These are phyloP conservation scores for Leptothorax acervorum DNA, from an alignment of 2,888 invertebrate species.

Conservation along the genomic window DNA sequence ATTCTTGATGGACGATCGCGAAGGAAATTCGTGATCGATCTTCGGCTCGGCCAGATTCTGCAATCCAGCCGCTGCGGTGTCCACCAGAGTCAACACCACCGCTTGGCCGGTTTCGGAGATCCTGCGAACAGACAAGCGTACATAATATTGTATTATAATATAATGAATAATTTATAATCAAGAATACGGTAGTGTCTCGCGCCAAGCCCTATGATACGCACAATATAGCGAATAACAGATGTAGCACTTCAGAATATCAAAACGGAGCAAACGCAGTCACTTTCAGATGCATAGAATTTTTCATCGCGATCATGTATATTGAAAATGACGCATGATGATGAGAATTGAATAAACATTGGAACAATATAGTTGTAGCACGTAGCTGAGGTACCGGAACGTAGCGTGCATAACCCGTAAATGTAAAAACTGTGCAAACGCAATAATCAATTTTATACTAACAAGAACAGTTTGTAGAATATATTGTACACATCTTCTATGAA, in stretches of 20 bases:
- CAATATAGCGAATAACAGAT: conserved; percentile 5
- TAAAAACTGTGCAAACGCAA: not conserved
- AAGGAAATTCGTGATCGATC: conserved; percentile 86
- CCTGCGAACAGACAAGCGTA: conserved; percentile 84
- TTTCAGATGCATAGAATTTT: conserved; percentile 47
- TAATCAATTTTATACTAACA: not conserved
- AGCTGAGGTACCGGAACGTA: not conserved
- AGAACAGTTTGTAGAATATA: not conserved
- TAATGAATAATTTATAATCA: no score
- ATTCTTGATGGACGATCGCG: conserved; percentile 75
- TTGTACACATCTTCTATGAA: not conserved
- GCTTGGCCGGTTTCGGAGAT: conserved; percentile 88
- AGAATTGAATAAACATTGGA: conserved; percentile 12
- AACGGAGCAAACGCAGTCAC: not conserved
- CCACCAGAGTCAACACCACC: conserved; percentile 88
- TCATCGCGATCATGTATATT: conserved; percentile 19
- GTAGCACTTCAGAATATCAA: not conserved
- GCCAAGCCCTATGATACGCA: not conserved
- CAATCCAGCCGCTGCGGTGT: conserved; percentile 88
- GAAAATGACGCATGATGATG: not conserved
- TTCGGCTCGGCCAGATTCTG: conserved; percentile 87
- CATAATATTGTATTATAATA: not conserved
- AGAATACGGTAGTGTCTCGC: no score
- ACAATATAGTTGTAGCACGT: not conserved
- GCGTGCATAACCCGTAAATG: not conserved